Evolutionary conservation across 2,113 vertebrate species (phyloP).

Genomic region (Mormyrus iriodes): DNA sequence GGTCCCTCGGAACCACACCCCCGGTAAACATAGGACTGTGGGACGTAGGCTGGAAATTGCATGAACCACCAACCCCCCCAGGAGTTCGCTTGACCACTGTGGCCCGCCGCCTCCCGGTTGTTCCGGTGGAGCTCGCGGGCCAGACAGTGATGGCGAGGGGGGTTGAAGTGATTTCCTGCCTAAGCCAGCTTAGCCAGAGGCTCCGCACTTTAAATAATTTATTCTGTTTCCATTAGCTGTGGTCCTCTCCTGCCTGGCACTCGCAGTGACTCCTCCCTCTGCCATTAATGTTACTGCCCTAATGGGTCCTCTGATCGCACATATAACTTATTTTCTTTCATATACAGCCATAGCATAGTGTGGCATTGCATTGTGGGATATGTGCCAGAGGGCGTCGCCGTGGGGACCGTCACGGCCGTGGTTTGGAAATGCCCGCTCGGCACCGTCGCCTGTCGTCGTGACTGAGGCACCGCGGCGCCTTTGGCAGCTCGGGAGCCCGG

Average conservation of each 20-base stretch:
- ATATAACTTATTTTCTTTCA: background rate
- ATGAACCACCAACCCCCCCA: background rate
- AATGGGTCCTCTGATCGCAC: background rate
- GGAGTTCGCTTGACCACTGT: background rate
- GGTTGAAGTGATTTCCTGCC: background rate
- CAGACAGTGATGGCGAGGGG: background rate
- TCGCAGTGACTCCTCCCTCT: background rate
- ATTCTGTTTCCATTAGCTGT: background rate
- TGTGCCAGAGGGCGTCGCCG: background rate
- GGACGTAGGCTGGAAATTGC: background rate
- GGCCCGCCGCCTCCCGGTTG: background rate
- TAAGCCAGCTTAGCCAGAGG: background rate
- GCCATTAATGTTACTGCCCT: background rate
- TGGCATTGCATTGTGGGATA: background rate
- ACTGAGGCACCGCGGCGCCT: background rate
- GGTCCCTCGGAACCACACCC: background rate
- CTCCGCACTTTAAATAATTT: background rate
- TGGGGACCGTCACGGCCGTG: background rate
- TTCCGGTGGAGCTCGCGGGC: background rate
- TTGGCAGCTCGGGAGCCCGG: background rate
- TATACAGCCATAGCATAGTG: background rate
- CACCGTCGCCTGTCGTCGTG: background rate
- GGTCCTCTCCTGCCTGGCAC: background rate
- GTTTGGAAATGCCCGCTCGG: background rate
- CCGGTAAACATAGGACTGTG: background rate